Conservation (phyloP, 2,113 vertebrate genomes). For the Corynorhinus townsendii region DNA sequence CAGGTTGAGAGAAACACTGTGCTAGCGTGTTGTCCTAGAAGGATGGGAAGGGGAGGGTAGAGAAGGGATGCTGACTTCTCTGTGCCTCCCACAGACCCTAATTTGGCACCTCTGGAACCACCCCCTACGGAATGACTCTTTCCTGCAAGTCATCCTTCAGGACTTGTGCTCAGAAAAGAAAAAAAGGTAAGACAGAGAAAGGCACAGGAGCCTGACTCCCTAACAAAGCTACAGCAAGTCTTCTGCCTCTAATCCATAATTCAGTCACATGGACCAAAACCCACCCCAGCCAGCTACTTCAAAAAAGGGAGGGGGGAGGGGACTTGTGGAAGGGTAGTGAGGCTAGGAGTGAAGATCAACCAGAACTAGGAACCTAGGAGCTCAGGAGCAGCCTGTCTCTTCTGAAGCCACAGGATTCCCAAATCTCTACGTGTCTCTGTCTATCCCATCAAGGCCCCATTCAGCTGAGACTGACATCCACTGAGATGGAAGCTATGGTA, state of each 20-base stretch:
- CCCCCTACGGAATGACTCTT: constrained; percentile 52
- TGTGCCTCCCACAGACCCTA: constrained; percentile 53
- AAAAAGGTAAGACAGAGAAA: constrained; percentile 57
- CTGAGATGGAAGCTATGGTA: not conserved
- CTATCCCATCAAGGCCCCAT: not conserved
- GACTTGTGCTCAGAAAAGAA: constrained; percentile 24
- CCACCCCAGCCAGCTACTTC: not conserved
- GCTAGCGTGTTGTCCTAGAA: not conserved
- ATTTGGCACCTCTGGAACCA: constrained; percentile 66
- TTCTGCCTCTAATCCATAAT: not conserved
- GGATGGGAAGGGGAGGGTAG: not conserved
- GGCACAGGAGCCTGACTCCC: not conserved
- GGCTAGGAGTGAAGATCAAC: not conserved
- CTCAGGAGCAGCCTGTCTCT: not conserved
- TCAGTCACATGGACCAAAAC: not conserved
- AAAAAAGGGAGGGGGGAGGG: fast-evolving
- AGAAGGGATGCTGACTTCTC: not conserved
- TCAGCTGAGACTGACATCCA: not conserved
- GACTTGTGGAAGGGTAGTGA: not conserved
- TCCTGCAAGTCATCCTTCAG: constrained; percentile 56
- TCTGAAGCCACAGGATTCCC: not conserved
- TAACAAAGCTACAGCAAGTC: not conserved
- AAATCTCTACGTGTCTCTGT: not conserved
- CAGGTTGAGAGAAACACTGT: not conserved
- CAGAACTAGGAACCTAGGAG: not conserved